Evolutionary conservation across 1,140 invertebrate species (phyloP).

Genomic region (Potamilus streckersoni): DNA sequence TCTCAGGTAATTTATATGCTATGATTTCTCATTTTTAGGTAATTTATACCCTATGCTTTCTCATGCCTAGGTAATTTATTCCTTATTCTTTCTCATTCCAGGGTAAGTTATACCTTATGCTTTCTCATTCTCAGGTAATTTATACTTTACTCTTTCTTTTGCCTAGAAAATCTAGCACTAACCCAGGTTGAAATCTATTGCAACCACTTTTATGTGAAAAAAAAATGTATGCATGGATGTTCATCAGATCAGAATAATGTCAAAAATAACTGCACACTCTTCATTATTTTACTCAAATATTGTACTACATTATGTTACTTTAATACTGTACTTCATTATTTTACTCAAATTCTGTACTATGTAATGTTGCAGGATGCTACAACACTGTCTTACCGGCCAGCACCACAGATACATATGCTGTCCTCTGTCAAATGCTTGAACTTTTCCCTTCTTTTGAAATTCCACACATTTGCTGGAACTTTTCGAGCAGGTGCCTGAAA

Average conservation of each 20-base stretch:
- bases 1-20: too few species aligned
- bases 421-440: constrained; percentile 65
- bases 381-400: constrained; percentile 61
- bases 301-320: neutral
- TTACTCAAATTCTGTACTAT: neutral
- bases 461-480: constrained; percentile 65
- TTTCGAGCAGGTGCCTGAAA: constrained; percentile 48
- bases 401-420: constrained; percentile 65
- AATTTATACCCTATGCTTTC: too few species aligned
- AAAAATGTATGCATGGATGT: too few species aligned
- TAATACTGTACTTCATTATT: neutral
- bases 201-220: too few species aligned
- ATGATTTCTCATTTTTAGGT: too few species aligned
- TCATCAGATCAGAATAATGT: neutral
- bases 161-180: neutral
- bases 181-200: too few species aligned
- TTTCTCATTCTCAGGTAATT: too few species aligned
- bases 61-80: too few species aligned
- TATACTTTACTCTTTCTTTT: neutral
- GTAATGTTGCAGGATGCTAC: neutral
- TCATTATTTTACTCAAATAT: neutral
- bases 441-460: constrained; percentile 58
- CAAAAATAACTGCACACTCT: neutral
- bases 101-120: too few species aligned
- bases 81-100: too few species aligned